Evolutionary conservation across 2,797 vertebrate genomes (phyloP), one percentile per base, ranked within the genome.

Genomic region (Mallotus villosus): DNA sequence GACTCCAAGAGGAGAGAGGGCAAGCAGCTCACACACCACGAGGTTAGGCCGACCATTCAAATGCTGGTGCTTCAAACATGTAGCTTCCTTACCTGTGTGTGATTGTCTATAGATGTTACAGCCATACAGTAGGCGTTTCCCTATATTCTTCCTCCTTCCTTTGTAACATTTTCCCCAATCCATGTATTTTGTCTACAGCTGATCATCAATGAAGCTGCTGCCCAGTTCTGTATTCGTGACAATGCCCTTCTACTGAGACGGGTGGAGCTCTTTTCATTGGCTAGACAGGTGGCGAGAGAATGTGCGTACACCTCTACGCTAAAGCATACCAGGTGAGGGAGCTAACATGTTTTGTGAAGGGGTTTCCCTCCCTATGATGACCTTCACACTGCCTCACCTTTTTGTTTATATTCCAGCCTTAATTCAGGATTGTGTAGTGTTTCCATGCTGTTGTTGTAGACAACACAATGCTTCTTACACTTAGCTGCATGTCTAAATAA

Each of bases 131-230:
- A 46, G 12, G 41, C 2, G 41, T 46, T 46, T 46, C 41, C 9
- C 12, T 2, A 46, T 46, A 46, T 2, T 46, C 41, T 46, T 11
- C 9, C 41, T 46, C 17, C 46, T 19, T 11, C n/a, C 5, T 22
- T 27, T 41, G 5, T 55, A n/a, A n/a, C 8, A 55, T 55, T 55
- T 8, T 19, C 5, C 19, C 19, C 51, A 55, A 55, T 73, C 64
- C 24, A 37, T 82, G 62, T 62, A 59, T 59, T 59, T 11, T 74
- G 71, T 63, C 51, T 34, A 41, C 91, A 99, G 97, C 83, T 99
- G 85, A 97, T 97, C 88, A 98, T 98, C 91, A 99, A 98, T 2
- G 97, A 99, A 86, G 97, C 97, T 0, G 96, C 97, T 0, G 96
- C 97, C 29, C 97, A 97, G 90, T 98, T 99, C 90, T 99, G 97